phyloP scores from a whole-genome alignment of 2,113 vertebrate genomes.

The Motacilla alba region DNA sequence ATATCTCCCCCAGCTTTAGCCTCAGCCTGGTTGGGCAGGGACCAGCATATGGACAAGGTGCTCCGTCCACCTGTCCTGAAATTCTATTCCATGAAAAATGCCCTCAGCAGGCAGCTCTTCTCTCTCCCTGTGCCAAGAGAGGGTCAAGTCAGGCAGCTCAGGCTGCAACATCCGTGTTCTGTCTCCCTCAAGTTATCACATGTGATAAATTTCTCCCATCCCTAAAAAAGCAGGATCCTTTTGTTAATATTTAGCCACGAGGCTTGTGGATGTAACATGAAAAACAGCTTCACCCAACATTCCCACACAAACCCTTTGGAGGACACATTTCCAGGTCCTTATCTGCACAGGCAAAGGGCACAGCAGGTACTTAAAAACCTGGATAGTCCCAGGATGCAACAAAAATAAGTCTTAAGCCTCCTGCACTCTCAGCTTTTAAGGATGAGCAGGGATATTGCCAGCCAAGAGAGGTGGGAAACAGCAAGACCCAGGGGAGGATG shows the following conservation, averaged over 20 bases:
- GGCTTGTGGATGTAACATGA: not conserved
- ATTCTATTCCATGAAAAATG: not conserved
- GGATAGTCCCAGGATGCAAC: not conserved
- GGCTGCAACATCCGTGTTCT: not conserved
- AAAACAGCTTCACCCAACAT: accelerated
- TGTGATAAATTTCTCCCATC: accelerated
- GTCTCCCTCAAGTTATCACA: not conserved
- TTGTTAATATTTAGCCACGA: accelerated
- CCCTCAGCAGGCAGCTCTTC: not conserved
- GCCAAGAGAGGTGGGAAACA: not conserved
- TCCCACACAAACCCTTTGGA: accelerated
- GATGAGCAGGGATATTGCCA: not conserved
- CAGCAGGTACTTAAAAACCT: not conserved
- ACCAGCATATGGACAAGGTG: not conserved
- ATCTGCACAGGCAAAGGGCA: not conserved
- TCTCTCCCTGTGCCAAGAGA: not conserved
- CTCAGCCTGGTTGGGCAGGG: not conserved
- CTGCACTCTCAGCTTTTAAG: not conserved
- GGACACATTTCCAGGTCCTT: not conserved
- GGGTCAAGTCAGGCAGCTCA: not conserved
- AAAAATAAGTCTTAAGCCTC: not conserved
- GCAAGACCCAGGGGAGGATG: not conserved
- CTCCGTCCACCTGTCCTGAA: not conserved
- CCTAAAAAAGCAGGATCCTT: not conserved
- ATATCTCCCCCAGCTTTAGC: not conserved